These are phyloP conservation scores for Caenorhabditis afra DNA, from an alignment of 2,888 invertebrate genomes.

Conservation along the genomic window DNA sequence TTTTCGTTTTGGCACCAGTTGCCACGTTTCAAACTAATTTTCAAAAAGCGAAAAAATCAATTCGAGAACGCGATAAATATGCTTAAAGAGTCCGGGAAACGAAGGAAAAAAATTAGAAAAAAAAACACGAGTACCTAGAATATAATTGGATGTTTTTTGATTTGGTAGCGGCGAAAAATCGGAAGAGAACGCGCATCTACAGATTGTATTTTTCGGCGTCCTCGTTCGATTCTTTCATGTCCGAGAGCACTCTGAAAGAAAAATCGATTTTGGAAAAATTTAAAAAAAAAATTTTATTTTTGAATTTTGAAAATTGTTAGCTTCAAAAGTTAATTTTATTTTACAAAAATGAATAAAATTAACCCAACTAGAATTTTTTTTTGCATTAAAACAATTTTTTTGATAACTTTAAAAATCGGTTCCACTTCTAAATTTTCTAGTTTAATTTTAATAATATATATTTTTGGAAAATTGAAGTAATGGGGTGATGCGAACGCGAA, in stretches of 20 bases:
- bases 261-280: not conserved
- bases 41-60: conserved; percentile 18
- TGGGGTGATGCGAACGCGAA: too few species aligned
- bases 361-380: too few species aligned
- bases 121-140: conserved; percentile 45
- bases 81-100: too few species aligned
- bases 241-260: conserved; percentile 65
- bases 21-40: not conserved
- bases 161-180: not conserved
- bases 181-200: conserved; percentile 16
- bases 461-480: too few species aligned
- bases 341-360: not conserved
- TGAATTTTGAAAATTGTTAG: not conserved
- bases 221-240: conserved; percentile 66
- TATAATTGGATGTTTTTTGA: conserved; percentile 24
- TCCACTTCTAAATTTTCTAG: too few species aligned
- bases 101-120: conserved; percentile 2
- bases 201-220: conserved; percentile 66
- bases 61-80: conserved; percentile 28
- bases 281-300: not conserved
- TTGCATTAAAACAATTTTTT: too few species aligned
- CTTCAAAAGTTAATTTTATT: not conserved
- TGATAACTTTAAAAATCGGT: too few species aligned
- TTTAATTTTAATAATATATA: too few species aligned
- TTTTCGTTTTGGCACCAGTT: conserved; percentile 52